Evolutionary conservation across 2,113 vertebrate genomes (phyloP), one percentile per base, ranked within the genome.

Genomic region (Riparia riparia): DNA sequence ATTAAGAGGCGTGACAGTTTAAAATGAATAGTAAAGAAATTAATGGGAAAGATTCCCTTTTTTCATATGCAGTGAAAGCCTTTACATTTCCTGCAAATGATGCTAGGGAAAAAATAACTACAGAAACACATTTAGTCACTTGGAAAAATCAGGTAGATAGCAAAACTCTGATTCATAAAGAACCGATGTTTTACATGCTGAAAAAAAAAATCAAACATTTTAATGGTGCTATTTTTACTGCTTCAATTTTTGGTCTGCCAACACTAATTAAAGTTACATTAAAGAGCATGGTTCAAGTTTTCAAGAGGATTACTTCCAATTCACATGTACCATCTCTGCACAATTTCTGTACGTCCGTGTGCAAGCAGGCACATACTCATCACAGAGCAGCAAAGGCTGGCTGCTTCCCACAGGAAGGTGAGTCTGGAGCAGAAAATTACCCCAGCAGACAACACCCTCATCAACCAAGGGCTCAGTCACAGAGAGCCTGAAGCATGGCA

Each of bases 21-120:
- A 89, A 97, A 98, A 82, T 94, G 72, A 96, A 97, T 96, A 97
- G 69, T 64, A 93, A 94, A 94, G 64, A 94, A 96, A 95, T 96
- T 53, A 94, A 83, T 96, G 93, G 47, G 86, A 95, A 97, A 97
- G 63, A 82, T 58, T 88, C 29, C 53, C 44, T 21, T 2, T 81
- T 97, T 96, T 96, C 70, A 91, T 74, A 81, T 17, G 31, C 91
- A 92, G 58, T 65, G 12, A 29, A 90, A 89, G 64, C 77, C 76
- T 95, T 70, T 42, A 92, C 39, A 80, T 82, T 94, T 96, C 76
- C 91, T 86, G 44, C 66, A 97, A 96, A 86, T 85, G 80, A 70
- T 50, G 26, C 45, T 65, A 64, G 18, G 7, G 20, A 29, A 69
- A 73, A 76, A 83, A 49, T 24, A 84, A 42, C 53, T 57, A 34